Percentiles rank a stretch among this genome's conserved stretches.
phyloP scores from a whole-genome alignment of 2,797 vertebrate species.

The Rousettus madagascariensis region DNA sequence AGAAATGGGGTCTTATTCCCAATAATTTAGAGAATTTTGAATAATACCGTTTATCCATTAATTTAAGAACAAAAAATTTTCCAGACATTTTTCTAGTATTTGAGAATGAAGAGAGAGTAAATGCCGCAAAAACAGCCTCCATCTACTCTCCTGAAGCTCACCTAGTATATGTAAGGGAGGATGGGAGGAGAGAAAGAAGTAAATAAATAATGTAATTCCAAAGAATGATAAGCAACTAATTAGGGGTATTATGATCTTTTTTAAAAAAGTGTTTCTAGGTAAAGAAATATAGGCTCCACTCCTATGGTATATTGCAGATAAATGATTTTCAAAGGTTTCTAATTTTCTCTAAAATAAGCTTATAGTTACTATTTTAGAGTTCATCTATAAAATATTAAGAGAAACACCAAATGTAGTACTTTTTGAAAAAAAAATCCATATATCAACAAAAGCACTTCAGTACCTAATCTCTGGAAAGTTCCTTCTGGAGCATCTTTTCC shows the following conservation, averaged over 20 bases:
- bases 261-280: neutral
- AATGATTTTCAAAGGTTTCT: neutral
- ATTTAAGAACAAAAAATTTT: neutral
- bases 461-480: neutral
- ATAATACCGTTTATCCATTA: neutral
- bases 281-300: neutral
- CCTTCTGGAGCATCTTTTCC: neutral
- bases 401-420: neutral
- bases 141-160: neutral
- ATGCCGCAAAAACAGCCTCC: neutral
- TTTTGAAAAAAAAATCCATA: neutral
- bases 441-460: neutral
- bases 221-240: neutral
- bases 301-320: neutral
- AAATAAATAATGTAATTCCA: neutral
- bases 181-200: neutral
- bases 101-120: neutral
- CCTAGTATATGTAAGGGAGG: neutral
- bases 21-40: neutral
- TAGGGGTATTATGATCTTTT: neutral
- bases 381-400: conserved; percentile 5
- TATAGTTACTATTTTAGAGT: neutral
- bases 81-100: neutral
- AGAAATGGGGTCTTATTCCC: neutral
- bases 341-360: neutral